Conservation (phyloP, 2,113 vertebrate genomes). For the Paratilapia polleni region DNA sequence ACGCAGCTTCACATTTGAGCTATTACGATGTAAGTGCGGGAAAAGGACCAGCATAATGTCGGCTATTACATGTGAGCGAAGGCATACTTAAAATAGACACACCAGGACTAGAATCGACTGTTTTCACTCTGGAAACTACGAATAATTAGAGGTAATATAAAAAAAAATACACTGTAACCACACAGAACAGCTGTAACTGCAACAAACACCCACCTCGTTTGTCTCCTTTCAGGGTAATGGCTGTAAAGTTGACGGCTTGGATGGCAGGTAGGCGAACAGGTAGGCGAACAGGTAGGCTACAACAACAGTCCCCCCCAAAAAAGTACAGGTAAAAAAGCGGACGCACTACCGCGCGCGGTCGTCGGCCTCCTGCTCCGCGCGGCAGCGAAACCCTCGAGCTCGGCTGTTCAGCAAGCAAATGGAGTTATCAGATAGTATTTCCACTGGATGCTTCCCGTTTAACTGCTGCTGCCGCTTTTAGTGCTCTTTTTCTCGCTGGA, state of each 20-base stretch:
- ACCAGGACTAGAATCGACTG: neutral
- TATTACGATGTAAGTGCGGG: neutral
- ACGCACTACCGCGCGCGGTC: slow-evolving; percentile 10
- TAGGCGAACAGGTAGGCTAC: slow-evolving; percentile 25
- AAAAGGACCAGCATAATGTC: neutral
- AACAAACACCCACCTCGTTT: slow-evolving; percentile 72
- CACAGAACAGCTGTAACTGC: neutral
- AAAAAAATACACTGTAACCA: neutral
- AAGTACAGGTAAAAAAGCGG: slow-evolving; percentile 43
- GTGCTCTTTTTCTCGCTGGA: slow-evolving; percentile 45
- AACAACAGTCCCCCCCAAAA: slow-evolving; percentile 38
- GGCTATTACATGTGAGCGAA: slow-evolving; percentile 29
- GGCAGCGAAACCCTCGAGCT: slow-evolving; percentile 37
- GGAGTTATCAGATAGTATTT: slow-evolving; percentile 85
- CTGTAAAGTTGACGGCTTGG: slow-evolving; percentile 50
- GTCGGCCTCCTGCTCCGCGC: slow-evolving; percentile 55
- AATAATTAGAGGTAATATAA: neutral
- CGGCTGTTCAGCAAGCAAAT: slow-evolving; percentile 68
- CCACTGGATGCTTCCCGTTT: slow-evolving; percentile 68
- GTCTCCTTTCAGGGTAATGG: slow-evolving; percentile 63
- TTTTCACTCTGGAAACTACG: neutral
- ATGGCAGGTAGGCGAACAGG: too few relatives aligned
- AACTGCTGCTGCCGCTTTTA: slow-evolving; percentile 33
- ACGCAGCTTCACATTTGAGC: slow-evolving; percentile 15
- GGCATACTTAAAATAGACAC: neutral